Evolutionary conservation across 2,888 invertebrate species (phyloP).

Genomic region (Cryptosula pallasiana): DNA sequence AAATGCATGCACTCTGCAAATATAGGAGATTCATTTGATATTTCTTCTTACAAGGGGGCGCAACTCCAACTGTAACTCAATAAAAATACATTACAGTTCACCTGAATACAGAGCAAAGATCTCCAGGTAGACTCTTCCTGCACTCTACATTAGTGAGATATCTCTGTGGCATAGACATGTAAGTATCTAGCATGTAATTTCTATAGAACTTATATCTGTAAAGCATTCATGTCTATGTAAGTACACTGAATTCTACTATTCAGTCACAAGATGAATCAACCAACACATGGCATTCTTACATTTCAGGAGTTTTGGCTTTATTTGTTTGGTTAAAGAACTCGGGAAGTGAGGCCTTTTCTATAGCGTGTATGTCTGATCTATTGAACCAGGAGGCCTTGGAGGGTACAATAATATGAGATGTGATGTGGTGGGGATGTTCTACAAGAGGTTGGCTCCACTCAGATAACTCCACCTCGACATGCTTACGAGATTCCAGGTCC

Average conservation of each 20-base stretch:
- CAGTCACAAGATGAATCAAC: no score
- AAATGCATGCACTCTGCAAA: slow-evolving; percentile 24
- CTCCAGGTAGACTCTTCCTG: slow-evolving; percentile 22
- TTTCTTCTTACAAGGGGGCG: not conserved
- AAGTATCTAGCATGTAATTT: slow-evolving; percentile 25
- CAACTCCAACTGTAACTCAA: not conserved
- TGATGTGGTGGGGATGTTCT: slow-evolving; percentile 7
- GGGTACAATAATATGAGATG: slow-evolving; percentile 81
- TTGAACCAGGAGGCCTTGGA: slow-evolving; percentile 98
- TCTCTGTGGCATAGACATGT: slow-evolving; percentile 22
- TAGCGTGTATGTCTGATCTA: slow-evolving; percentile 94
- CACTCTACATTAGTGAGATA: slow-evolving; percentile 22
- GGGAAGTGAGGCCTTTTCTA: slow-evolving; percentile 91
- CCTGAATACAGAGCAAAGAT: slow-evolving; percentile 22
- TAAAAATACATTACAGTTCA: not conserved
- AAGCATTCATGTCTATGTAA: no score
- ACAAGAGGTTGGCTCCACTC: not conserved
- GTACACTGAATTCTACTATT: no score
- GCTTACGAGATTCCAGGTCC: slow-evolving; percentile 16
- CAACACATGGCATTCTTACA: slow-evolving; percentile 44
- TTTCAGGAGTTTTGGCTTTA: slow-evolving; percentile 96
- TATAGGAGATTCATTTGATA: not conserved
- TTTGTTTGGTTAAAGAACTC: slow-evolving; percentile 98
- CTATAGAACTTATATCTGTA: slow-evolving; percentile 23
- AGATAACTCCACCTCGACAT: slow-evolving; percentile 1